A percentile compares a stretch with the other conserved stretches of the same genome.
Conservation (phyloP, 1,140 invertebrate species). For the Bemisia tabaci region DNA sequence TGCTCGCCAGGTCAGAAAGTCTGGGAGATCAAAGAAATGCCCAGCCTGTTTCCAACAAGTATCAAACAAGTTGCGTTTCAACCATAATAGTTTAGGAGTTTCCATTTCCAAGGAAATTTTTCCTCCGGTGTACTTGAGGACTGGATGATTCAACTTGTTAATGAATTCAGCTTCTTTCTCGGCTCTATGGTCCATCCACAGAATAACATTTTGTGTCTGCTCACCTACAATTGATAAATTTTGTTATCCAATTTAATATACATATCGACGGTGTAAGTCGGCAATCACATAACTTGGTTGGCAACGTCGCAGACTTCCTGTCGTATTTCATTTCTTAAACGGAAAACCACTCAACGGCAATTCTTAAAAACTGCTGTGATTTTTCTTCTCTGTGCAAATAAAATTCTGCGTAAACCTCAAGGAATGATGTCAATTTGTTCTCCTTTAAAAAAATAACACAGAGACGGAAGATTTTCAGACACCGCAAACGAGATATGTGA, state of each 20-base stretch:
- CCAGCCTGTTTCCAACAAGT: slow-evolving; percentile 51
- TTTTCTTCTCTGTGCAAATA: too few relatives aligned
- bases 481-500: too few relatives aligned
- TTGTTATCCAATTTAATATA: too few relatives aligned
- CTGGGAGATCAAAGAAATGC: slow-evolving; percentile 82
- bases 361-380: too few relatives aligned
- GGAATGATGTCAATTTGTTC: too few relatives aligned
- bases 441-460: too few relatives aligned
- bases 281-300: too few relatives aligned
- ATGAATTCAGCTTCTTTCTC: slow-evolving; percentile 65
- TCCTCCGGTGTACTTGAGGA: slow-evolving; percentile 78
- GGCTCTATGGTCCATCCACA: slow-evolving; percentile 96
- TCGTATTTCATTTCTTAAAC: too few relatives aligned
- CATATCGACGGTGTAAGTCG: too few relatives aligned
- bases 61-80: slow-evolving; percentile 61
- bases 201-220: slow-evolving; percentile 69
- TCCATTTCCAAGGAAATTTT: slow-evolving; percentile 91
- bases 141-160: slow-evolving; percentile 56
- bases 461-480: not conserved
- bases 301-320: too few relatives aligned
- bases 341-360: too few relatives aligned
- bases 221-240: slow-evolving; percentile 34
- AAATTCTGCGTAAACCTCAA: too few relatives aligned
- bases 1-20: slow-evolving; percentile 87
- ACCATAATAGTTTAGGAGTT: slow-evolving; percentile 88